Conservation (phyloP, 2,113 vertebrate genomes). For the Cebidichthys violaceus region DNA sequence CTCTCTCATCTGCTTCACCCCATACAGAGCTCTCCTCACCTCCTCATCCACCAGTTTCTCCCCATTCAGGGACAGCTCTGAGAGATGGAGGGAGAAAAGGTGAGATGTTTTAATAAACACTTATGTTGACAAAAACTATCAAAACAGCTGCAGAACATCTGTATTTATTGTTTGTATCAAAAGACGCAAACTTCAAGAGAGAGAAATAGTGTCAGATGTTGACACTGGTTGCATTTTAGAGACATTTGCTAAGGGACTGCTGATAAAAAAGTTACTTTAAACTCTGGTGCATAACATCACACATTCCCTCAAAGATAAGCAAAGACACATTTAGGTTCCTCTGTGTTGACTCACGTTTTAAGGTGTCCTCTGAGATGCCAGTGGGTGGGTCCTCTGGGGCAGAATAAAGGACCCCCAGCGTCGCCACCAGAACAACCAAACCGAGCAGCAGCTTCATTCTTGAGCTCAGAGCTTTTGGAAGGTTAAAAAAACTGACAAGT, state of each 20-base stretch:
- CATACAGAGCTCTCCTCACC: slow-evolving; percentile 88
- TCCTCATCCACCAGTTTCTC: slow-evolving; percentile 87
- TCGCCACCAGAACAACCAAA: slow-evolving; percentile 73
- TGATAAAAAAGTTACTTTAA: not conserved
- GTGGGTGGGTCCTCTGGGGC: slow-evolving; percentile 55
- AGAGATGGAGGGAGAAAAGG: slow-evolving; percentile 22
- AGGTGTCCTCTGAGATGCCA: slow-evolving; percentile 76
- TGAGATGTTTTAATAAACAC: slow-evolving; percentile 6
- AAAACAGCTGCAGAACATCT: not conserved
- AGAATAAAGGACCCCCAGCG: slow-evolving; percentile 73
- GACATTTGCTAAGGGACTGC: not conserved
- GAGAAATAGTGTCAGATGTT: too few relatives aligned
- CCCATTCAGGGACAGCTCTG: slow-evolving; percentile 86
- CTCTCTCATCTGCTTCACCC: slow-evolving; percentile 92
- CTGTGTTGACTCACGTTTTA: slow-evolving; percentile 82
- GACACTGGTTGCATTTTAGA: too few relatives aligned
- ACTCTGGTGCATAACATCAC: not conserved
- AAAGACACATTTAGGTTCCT: not conserved
- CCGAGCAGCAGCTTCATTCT: slow-evolving; percentile 84
- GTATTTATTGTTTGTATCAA: not conserved
- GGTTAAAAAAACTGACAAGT: not conserved
- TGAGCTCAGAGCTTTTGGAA: not conserved
- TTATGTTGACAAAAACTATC: too few relatives aligned
- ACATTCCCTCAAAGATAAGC: not conserved
- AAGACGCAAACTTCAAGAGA: not conserved